Evolutionary conservation across 2,888 invertebrate species (phyloP), one percentile per base, ranked within the genome.

Genomic region (Plebejus argus): DNA sequence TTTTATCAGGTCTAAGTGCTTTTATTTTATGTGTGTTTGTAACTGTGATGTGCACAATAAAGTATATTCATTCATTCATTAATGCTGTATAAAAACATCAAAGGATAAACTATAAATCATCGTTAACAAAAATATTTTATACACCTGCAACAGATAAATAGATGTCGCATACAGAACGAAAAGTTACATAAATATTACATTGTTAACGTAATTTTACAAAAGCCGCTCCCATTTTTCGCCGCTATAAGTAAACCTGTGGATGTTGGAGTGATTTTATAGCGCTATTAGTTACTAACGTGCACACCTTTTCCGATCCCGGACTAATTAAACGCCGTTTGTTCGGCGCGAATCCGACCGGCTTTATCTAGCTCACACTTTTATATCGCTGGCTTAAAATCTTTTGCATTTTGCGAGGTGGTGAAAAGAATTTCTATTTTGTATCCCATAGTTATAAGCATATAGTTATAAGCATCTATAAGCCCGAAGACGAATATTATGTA

Each of bases 401-500:
- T 66, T 66, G 28, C 28, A 66, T 66, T 66, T 66, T 61, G n/a
- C 33, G 45, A 61, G 58, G 28, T 12, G 35, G 58, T 20, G 33
- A 58, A 66, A 20, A 76, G 79, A 80, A 78, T 78, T 78, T 45
- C 45, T 45, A 45, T 45, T 45, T 45, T 45, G 45, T 45, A 45
- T 45, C 45, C 3, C 1, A 12, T 12, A 10, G 45, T 1, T 45
- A 3, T 39, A 39, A 39, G 35, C n/a, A n/a, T n/a, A n/a, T n/a
- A n/a, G 1, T 28, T 2, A 28, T 0, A 28, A 28, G 28, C 28
- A 28, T 39, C 39, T 3, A 39, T 39, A 4, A 49, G 49, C 49
- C 5, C 15, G 49, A 49, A 12, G 12, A 49, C 49, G 15, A 49
- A 49, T 49, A 15, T 49, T 49, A 49, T 10, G 49, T 49, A 49